Percentiles rank a stretch among this genome's conserved stretches.
phyloP scores from a whole-genome alignment of 2,888 invertebrate species.

The Tinea semifulvella region DNA sequence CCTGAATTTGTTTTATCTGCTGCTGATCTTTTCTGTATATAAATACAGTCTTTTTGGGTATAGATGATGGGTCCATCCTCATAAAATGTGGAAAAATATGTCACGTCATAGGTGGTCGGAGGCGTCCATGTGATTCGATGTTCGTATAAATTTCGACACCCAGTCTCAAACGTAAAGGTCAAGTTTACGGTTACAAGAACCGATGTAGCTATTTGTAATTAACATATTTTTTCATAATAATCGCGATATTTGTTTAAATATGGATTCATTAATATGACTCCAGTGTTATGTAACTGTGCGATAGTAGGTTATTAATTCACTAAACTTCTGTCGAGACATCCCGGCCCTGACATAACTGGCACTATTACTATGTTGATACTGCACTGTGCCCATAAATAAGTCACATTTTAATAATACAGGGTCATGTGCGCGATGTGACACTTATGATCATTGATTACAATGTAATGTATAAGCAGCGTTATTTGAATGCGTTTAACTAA shows the following conservation, averaged over 20 bases:
- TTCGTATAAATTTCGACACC: slow-evolving; percentile 29
- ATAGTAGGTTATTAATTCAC: not conserved
- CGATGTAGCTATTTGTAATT: slow-evolving; percentile 1
- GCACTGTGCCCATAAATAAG: not conserved
- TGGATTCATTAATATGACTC: not conserved
- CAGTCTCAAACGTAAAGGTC: slow-evolving; percentile 46
- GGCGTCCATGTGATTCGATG: slow-evolving; percentile 38
- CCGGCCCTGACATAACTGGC: slow-evolving; percentile 56
- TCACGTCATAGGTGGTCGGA: slow-evolving; percentile 15
- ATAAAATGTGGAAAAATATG: not conserved
- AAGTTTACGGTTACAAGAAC: slow-evolving; percentile 41
- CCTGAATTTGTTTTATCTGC: not conserved
- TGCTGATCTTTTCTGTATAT: not conserved
- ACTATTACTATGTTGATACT: slow-evolving; percentile 24
- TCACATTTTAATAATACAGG: not conserved
- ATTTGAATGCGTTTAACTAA: no score
- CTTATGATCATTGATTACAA: not conserved
- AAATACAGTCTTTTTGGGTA: no score
- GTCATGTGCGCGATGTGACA: not conserved
- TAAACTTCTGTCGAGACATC: not conserved
- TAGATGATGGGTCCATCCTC: no score
- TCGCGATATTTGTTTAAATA: slow-evolving; percentile 3
- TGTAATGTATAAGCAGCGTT: no score
- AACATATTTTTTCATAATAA: slow-evolving; percentile 3
- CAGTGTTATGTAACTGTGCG: slow-evolving; percentile 48